These are phyloP conservation scores for Ophion ventricosus DNA, from an alignment of 2,888 invertebrate genomes.

Conservation along the genomic window DNA sequence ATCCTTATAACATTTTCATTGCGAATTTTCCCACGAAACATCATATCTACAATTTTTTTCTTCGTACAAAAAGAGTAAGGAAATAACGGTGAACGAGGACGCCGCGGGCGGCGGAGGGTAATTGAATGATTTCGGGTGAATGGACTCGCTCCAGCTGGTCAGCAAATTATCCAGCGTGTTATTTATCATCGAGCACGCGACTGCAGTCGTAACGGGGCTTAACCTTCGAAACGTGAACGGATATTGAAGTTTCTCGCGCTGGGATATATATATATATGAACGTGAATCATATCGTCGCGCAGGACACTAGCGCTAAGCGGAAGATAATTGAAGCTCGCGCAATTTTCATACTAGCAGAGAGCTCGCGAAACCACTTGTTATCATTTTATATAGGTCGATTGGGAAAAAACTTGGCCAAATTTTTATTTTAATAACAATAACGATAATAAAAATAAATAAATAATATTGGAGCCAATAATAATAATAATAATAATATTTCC, in stretches of 20 bases:
- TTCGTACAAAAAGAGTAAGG: too few relatives aligned
- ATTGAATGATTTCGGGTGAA: conserved; percentile 13
- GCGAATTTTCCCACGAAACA: not conserved
- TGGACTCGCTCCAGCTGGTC: conserved; percentile 29
- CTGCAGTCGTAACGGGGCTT: not conserved
- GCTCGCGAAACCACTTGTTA: not conserved
- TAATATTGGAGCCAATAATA: too few relatives aligned
- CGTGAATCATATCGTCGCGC: not conserved
- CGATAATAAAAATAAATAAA: too few relatives aligned
- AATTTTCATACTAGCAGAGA: not conserved
- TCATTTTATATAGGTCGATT: too few relatives aligned
- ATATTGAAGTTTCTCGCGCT: conserved; percentile 5
- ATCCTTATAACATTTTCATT: not conserved
- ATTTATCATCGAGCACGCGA: conserved; percentile 18
- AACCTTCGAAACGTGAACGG: conserved; percentile 27
- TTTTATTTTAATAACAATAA: too few relatives aligned
- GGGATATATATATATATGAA: not conserved
- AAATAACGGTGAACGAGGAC: not conserved
- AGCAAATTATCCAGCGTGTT: conserved; percentile 14
- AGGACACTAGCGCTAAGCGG: not conserved
- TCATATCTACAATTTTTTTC: not conserved
- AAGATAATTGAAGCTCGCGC: not conserved
- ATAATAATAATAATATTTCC: too few relatives aligned
- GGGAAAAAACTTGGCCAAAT: too few relatives aligned
- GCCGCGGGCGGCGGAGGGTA: not conserved